Base-by-base conservation (phyloP, 2,113 vertebrate genomes). In the Dicaeum eximium region DNA sequence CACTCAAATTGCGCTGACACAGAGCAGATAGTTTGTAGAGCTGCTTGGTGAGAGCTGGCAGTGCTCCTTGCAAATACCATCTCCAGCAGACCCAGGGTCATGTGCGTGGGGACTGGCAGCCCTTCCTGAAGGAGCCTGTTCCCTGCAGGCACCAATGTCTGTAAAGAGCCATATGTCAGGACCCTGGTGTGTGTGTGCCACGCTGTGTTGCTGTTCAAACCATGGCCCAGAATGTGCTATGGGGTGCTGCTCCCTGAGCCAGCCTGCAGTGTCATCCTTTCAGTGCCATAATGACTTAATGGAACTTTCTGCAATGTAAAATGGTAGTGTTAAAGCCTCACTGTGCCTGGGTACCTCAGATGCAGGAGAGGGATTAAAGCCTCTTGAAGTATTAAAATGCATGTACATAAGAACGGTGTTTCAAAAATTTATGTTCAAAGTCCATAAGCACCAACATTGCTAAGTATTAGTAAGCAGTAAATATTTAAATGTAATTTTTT, bases 11-110 rank as follows among this genome's bases (percentile, higher is more conserved):
- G 91, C 2, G 24, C 94, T 95, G 96, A 90, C 72, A 31, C 72
- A 51, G 75, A 86, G 5, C 82, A 58, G 92, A 53, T 10, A 11
- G 66, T 88, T 74, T 77, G 87, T 33, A 28, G 86, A 80, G 86
- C 94, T 80, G 86, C 86, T 44, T 51, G 90, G 78, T 88, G 88
- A 77, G 17, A 35, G 90, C 92, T 96, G 92, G 94, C 94, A 95
- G 67, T 3, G 1, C 23, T 80, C 71, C 82, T 93, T 42, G n/a
- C 80, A 84, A 71, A 93, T 88, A 51, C 94, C 92, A 74, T 86
- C 82, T 74, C 79, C 24, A 94, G 86, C 86, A 86, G 82, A 58
- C 31, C 64, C 67, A 25, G 85, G 73, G 90, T 93, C 88, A 70
- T 86, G 86, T 71, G 86, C 1, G 0, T 44, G 80, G 54, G 80